These are phyloP conservation scores for Triplophysa siluroides DNA, from an alignment of 2,113 vertebrate species.

Conservation along the genomic window DNA sequence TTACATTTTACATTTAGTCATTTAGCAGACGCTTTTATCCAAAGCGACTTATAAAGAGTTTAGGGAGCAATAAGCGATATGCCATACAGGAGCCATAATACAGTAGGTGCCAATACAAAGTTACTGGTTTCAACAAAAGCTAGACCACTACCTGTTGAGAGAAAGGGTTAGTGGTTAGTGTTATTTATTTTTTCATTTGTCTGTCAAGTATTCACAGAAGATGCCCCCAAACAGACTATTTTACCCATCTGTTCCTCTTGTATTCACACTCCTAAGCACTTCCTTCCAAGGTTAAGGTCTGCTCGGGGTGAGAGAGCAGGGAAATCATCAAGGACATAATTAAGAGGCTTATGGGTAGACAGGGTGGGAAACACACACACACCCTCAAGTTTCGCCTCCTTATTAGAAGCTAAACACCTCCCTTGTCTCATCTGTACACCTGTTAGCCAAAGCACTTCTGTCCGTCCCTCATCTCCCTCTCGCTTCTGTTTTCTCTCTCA, in stretches of 20 bases:
- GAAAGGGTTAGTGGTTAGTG: too few species aligned
- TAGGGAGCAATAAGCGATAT: too few species aligned
- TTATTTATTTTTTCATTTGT: too few species aligned
- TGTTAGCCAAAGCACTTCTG: conserved; percentile 29
- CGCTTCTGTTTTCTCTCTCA: not conserved
- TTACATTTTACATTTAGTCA: too few species aligned
- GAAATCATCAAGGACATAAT: conserved; percentile 80
- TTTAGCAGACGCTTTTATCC: too few species aligned
- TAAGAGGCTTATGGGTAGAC: conserved; percentile 74
- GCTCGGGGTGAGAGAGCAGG: conserved; percentile 66
- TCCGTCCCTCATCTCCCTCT: not conserved
- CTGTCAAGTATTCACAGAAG: too few species aligned
- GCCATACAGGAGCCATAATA: too few species aligned
- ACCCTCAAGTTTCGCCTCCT: conserved; percentile 71
- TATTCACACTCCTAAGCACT: conserved; percentile 51
- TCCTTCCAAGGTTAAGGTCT: conserved; percentile 70
- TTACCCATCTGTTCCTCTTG: conserved; percentile 15
- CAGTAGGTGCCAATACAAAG: too few species aligned
- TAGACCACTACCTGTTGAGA: too few species aligned
- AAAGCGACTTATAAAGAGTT: too few species aligned
- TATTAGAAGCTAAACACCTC: conserved; percentile 72
- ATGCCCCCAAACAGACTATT: conserved; percentile 38
- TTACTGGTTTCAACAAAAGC: too few species aligned
- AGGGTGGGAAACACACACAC: conserved; percentile 33
- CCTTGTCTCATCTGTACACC: conserved; percentile 64